phyloP scores from a whole-genome alignment of 2,888 invertebrate species.

The Brachyptera putata region DNA sequence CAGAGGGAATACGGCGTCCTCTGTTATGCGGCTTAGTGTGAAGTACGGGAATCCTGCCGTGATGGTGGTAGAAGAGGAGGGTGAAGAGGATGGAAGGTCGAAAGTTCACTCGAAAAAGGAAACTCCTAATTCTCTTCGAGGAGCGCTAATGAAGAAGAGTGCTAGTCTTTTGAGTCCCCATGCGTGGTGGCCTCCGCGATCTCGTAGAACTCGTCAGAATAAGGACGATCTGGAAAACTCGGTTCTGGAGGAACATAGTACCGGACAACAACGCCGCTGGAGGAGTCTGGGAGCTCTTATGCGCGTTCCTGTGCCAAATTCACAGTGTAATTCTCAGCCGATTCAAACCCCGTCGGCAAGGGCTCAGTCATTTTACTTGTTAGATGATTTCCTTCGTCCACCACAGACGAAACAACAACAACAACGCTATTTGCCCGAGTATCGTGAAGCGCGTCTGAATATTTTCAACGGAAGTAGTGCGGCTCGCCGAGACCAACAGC shows the following conservation, averaged over 20 bases:
- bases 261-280: slow-evolving; percentile 46
- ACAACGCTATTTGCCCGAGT: slow-evolving; percentile 22
- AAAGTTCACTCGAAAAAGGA: slow-evolving; percentile 26
- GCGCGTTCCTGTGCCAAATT: slow-evolving; percentile 39
- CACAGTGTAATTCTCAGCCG: background rate
- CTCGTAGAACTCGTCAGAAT: slow-evolving; percentile 31
- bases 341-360: slow-evolving; percentile 39
- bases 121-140: slow-evolving; percentile 31
- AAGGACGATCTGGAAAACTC: slow-evolving; percentile 12
- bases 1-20: slow-evolving; percentile 30
- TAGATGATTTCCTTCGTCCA: slow-evolving; percentile 48
- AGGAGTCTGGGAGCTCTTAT: slow-evolving; percentile 47
- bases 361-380: slow-evolving; percentile 49
- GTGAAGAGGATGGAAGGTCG: slow-evolving; percentile 23
- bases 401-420: slow-evolving; percentile 8
- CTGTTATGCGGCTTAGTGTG: slow-evolving; percentile 26
- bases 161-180: slow-evolving; percentile 36
- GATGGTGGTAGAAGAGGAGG: slow-evolving; percentile 35
- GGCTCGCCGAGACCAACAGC: slow-evolving; percentile 6
- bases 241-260: slow-evolving; percentile 12
- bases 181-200: slow-evolving; percentile 38
- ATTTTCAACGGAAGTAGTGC: slow-evolving; percentile 7
- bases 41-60: slow-evolving; percentile 32
- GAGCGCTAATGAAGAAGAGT: slow-evolving; percentile 37
- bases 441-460: slow-evolving; percentile 10